Evolutionary conservation across 2,888 invertebrate genomes (phyloP), one percentile per base, ranked within the genome.

Genomic region (Standfussiana lucernea): DNA sequence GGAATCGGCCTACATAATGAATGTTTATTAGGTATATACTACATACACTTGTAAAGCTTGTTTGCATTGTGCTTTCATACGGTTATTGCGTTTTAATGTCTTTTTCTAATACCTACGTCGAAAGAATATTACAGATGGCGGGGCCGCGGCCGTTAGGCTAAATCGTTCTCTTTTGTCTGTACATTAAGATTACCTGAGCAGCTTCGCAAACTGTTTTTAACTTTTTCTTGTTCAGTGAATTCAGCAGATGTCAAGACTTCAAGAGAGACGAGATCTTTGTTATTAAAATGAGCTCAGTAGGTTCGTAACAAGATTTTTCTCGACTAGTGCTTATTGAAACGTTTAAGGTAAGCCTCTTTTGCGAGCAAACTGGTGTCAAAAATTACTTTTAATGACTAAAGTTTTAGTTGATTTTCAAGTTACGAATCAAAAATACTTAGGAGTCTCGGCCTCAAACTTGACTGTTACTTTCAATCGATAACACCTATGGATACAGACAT

Each of bases 171-270:
- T 88, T 87, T 87, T 87, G 88, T 87, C 81, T 80, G 77, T 85
- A 86, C 89, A 87, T 91, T 89, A 87, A 89, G 86, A 90, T 89
- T 89, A 90, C 86, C 87, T 88, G 85, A 80, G 75, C 77, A 83
- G 82, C 78, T 85, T 81, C 42, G 70, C 84, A 81, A 89, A 91
- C 88, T 89, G 89, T 90, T 90, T 91, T 89, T 87, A 91, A 91
- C 89, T 91, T 92, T 90, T 91, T 90, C 90, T 90, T 92, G 87
- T 90, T 92, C 91, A 90, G 88, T 92, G 90, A 92, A 91, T 90
- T 89, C 89, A 90, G 89, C 89, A 89, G 90, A 87, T 90, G 92
- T 90, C 88, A 87, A 32, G 59, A 32, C 28, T 59, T 59, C 18
- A 59, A 86, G 81, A 84, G 83, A 86, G 87, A 77, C 81, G 79